Base-by-base conservation (phyloP, 2,797 vertebrate species). In the Danio jaintianensis region DNA sequence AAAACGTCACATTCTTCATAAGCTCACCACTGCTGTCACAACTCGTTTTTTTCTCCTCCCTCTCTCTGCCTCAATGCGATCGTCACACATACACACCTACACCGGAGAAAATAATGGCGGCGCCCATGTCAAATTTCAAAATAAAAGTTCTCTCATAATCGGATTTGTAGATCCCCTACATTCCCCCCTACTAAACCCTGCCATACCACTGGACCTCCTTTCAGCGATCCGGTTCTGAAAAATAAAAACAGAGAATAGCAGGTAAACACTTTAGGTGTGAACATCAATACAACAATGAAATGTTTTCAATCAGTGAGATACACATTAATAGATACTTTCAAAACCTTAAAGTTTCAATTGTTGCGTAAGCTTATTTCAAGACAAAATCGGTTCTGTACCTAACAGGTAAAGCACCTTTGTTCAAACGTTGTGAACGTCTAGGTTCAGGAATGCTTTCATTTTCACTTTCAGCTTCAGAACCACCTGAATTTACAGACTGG, bases 351-450 rank as follows among this genome's bases (percentile, higher is more conserved):
- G 0, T 11, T n/a, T n/a, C n/a, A n/a, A n/a, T n/a, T n/a, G n/a
- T 42, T 63, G 16, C 2, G 40, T 40, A 8, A 7, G 1, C 8
- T 40, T n/a, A 63, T 40, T 63, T 75, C 38, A 83, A 56, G 18
- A 69, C 56, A 80, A 75, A 83, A n/a, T 69, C 72, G 67, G 59
- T 76, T n/a, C n/a, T n/a, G n/a, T n/a, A 72, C 74, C 59, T 69
- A 15, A 62, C 40, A 45, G 78, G 78, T 47, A 80, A 12, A 7
- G 64, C 68, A 83, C 69, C 50, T 22, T 11, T 75, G 20, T 50
- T 83, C 4, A 0, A 12, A 42, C 47, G 20, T 4, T 79, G 53
- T 6, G 82, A 83, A 40, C 56, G 7, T 52, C 63, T 79, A 13
- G 47, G 47, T 71, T 80, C 72, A 42, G 12, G 6, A 43, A 75